These are phyloP conservation scores for Phaethon lepturus DNA, from an alignment of 2,113 vertebrate genomes.

Conservation along the genomic window DNA sequence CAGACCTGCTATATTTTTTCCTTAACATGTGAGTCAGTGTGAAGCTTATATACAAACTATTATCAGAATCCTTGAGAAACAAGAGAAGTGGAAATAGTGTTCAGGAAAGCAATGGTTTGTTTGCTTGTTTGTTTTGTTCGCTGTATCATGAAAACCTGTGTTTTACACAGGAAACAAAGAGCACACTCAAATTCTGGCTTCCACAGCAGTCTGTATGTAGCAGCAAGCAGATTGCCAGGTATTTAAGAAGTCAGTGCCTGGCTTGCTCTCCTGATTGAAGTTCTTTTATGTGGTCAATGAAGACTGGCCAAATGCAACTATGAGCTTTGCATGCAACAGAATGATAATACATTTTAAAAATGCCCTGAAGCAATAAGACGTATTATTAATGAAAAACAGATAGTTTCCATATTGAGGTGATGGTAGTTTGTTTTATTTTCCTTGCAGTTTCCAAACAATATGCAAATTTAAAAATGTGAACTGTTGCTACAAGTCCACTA, in stretches of 20 bases:
- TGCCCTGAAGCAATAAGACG: neutral
- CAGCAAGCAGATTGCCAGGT: neutral
- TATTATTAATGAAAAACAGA: neutral
- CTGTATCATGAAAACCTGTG: neutral
- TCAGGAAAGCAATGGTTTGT: neutral
- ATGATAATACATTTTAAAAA: neutral
- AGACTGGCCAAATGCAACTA: neutral
- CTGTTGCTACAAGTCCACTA: neutral
- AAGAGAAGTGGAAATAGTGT: neutral
- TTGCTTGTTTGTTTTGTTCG: neutral
- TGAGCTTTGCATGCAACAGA: neutral
- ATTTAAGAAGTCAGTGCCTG: neutral
- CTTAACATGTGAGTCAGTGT: accelerated
- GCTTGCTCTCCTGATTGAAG: neutral
- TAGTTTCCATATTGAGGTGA: neutral
- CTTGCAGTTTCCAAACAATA: neutral
- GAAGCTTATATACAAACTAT: neutral
- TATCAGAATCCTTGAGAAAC: neutral
- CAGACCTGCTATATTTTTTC: neutral
- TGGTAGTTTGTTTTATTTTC: neutral
- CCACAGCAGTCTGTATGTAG: neutral
- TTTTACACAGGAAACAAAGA: neutral
- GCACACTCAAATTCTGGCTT: neutral
- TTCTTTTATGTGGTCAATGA: neutral
- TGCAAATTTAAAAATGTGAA: neutral